Evolutionary conservation across 2,888 invertebrate genomes (phyloP), one percentile per base, ranked within the genome.

Genomic region (Polymixis lichenea): DNA sequence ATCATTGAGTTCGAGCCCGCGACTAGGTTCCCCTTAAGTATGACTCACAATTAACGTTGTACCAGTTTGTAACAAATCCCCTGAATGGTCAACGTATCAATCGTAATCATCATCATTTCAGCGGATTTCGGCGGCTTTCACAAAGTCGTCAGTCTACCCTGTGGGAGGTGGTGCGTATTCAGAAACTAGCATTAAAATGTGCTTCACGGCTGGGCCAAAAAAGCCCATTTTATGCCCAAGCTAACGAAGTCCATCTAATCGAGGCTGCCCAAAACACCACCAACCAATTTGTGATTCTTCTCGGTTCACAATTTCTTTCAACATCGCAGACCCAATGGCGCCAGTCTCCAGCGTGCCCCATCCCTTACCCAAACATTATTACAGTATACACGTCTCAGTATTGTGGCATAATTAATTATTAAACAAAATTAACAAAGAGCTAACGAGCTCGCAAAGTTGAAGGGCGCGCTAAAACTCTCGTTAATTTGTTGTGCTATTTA

Each of bases 321-420:
- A 19, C 7, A 25, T 11, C 8, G 1, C 28, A 9, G 13, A 15
- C n/a, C 1, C 25, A 6, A 43, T 1, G 43, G 13, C 43, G 43
- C 43, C 9, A 32, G 55, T 62, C 43, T 8, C 43, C 8, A 32
- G 53, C 58, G 46, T 67, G 58, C 13, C 53, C 32, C 15, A 49
- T 46, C 11, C 72, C 49, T 80, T 65, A 70, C n/a, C 0, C 19
- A 75, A 75, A 79, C 64, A 82, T 60, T 75, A 87, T 84, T 67
- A 73, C 74, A 69, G 81, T 80, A 32, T 68, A 80, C 77, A 73
- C 77, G 77, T 81, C 75, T 70, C 78, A 75, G 80, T 83, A 78
- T 68, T 83, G 84, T 83, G 53, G 78, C 65, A 78, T 87, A 86
- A 91, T 89, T 91, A 89, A 91, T 89, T 89, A 90, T 89, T 86